Conservation (phyloP, 1,140 invertebrate species). For the Pteromalus puparum region DNA sequence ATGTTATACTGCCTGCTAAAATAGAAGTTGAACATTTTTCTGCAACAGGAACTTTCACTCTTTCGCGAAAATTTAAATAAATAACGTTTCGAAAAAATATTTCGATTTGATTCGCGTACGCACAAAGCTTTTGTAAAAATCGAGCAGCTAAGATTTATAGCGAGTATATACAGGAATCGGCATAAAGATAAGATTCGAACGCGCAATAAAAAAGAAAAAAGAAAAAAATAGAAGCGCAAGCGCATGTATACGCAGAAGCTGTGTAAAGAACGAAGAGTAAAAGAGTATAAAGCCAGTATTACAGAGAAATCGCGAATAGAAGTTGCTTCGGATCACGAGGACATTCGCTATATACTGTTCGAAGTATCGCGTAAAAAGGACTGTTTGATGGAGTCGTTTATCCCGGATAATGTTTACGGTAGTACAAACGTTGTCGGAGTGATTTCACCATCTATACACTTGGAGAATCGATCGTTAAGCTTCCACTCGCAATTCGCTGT, state of each 20-base stretch:
- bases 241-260: background rate
- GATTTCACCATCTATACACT: too few species aligned
- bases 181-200: slow-evolving; percentile 32
- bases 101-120: background rate
- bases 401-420: background rate
- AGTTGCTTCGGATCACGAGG: background rate
- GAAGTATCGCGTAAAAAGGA: background rate
- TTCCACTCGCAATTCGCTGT: too few species aligned
- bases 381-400: slow-evolving; percentile 21
- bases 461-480: background rate
- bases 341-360: background rate
- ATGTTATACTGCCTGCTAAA: too few species aligned
- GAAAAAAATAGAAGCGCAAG: background rate
- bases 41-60: too few species aligned
- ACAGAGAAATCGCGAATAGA: background rate
- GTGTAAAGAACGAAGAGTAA: background rate
- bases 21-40: too few species aligned
- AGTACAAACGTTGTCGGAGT: slow-evolving; percentile 3
- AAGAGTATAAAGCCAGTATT: background rate
- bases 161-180: background rate
- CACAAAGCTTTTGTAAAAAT: background rate
- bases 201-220: slow-evolving; percentile 3
- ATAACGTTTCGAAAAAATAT: background rate
- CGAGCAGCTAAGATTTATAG: slow-evolving; percentile 17
- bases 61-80: background rate